A percentile compares a stretch with the other conserved stretches of the same genome.
Evolutionary conservation across 2,888 invertebrate species (phyloP).

Genomic region (Sipha maydis): DNA sequence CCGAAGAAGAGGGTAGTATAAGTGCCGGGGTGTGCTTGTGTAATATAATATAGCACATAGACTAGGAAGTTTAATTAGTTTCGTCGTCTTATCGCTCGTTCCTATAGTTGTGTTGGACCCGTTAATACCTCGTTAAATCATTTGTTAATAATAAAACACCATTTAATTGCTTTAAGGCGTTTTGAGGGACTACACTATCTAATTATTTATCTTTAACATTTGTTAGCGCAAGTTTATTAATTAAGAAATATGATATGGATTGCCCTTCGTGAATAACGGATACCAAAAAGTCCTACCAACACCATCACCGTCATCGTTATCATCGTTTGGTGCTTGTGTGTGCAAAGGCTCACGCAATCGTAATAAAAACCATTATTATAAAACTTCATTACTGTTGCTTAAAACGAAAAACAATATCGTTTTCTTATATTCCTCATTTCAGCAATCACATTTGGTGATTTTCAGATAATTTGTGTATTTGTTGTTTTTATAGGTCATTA

Average conservation of each 20-base stretch:
- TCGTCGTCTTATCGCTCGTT: constrained; percentile 15
- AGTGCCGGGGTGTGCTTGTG: neutral
- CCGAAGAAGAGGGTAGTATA: neutral
- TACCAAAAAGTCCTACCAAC: too few species aligned
- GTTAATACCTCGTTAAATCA: constrained; percentile 20
- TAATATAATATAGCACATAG: neutral
- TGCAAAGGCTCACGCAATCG: too few species aligned
- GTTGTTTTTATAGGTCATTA: neutral
- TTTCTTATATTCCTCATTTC: neutral
- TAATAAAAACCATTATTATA: too few species aligned
- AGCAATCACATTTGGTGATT: neutral
- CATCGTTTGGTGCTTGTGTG: too few species aligned
- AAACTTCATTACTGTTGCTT: too few species aligned
- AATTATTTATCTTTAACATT: neutral
- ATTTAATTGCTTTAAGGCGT: constrained; percentile 12
- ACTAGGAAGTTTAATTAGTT: constrained; percentile 35
- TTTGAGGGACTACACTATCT: neutral
- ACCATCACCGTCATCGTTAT: too few species aligned
- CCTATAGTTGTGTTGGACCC: neutral
- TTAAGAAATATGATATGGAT: constrained; percentile 8
- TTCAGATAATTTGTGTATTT: too few species aligned
- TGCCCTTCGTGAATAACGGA: too few species aligned
- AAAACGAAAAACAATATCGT: neutral
- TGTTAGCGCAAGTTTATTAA: constrained; percentile 14
- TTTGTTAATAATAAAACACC: constrained; percentile 12